Base-by-base conservation (phyloP, 1,140 invertebrate genomes). In the Leptinotarsa texana region DNA sequence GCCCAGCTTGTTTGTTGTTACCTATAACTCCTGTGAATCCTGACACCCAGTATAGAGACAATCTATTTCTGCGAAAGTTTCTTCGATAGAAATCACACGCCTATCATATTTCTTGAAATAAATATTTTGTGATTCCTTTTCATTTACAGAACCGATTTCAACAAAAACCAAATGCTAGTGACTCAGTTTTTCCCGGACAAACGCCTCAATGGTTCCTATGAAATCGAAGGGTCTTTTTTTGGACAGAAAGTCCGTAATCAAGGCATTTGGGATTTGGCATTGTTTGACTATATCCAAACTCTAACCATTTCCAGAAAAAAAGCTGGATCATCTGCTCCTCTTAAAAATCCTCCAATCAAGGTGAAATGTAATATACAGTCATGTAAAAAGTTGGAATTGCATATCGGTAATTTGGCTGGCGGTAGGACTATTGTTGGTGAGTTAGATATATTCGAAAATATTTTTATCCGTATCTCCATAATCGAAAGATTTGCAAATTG, bases 151-250 rank as follows among this genome's bases (percentile, higher is more conserved):
- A 92, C 87, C n/a, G 90, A 92, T 78, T 87, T 87, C 81, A 87
- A 88, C 18, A 89, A 90, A 72, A 83, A 89, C 27, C 85, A 86
- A 24, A 89, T 93, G 3, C 88, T 92, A 63, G 93, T 93, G 80
- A 91, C 92, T 0, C 93, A 95, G 85, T 93, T 91, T 83, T 95
- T 94, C 81, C 93, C 93, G 2, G 92, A 93, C 74, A 95, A 95
- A 80, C 90, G 87, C 74, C 82, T 95, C 1, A 84, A 87, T 61
- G 93, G 93, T 6, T 86, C 89, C 66, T 95, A 92, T 75, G 89
- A 92, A 77, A 88, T 92, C 63, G 87, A 89, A 71, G 92, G 88
- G 5, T 87, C 85, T 63, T 83, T 91, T 33, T 83, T 94, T 13
- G 90, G 91, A 6, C 84, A 87, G 1, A 87, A 86, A 62, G 85